A percentile compares a stretch with the other conserved stretches of the same genome.
phyloP scores from a whole-genome alignment of 2,888 invertebrate genomes.

The Pterobdella sp. region DNA sequence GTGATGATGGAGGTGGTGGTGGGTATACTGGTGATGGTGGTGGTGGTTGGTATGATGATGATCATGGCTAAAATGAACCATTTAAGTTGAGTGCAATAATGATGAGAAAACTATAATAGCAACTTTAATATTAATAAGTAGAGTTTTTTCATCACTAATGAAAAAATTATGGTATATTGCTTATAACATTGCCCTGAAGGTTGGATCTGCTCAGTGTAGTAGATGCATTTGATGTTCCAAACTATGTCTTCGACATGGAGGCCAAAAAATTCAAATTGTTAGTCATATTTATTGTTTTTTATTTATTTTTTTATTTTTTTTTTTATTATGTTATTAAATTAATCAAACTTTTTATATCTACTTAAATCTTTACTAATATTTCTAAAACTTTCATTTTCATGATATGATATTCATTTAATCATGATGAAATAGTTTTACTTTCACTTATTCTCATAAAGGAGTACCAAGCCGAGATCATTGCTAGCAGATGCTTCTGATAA shows the following conservation, averaged over 20 bases:
- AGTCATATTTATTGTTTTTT: constrained; percentile 35
- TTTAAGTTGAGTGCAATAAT: not conserved
- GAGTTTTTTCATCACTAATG: not conserved
- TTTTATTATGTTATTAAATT: constrained; percentile 5
- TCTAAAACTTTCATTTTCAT: no score
- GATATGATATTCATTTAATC: no score
- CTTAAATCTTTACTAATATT: constrained; percentile 10
- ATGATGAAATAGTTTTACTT: no score
- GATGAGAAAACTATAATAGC: not conserved
- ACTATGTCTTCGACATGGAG: constrained; percentile 66
- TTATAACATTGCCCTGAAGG: constrained; percentile 38
- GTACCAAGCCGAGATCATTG: constrained; percentile 40
- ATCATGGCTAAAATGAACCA: not conserved
- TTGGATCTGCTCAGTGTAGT: constrained; percentile 58
- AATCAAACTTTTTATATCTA: not conserved
- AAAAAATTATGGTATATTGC: constrained; percentile 3
- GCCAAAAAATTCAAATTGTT: constrained; percentile 67
- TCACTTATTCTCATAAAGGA: no score
- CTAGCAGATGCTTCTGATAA: constrained; percentile 59
- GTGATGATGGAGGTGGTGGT: no score
- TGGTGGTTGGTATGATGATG: not conserved
- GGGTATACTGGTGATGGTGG: no score
- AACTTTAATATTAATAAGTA: not conserved
- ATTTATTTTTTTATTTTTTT: constrained; percentile 4
- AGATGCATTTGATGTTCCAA: constrained; percentile 72